Base-by-base conservation (phyloP, 2,888 invertebrate genomes). In the Habrosyne pyritoides region DNA sequence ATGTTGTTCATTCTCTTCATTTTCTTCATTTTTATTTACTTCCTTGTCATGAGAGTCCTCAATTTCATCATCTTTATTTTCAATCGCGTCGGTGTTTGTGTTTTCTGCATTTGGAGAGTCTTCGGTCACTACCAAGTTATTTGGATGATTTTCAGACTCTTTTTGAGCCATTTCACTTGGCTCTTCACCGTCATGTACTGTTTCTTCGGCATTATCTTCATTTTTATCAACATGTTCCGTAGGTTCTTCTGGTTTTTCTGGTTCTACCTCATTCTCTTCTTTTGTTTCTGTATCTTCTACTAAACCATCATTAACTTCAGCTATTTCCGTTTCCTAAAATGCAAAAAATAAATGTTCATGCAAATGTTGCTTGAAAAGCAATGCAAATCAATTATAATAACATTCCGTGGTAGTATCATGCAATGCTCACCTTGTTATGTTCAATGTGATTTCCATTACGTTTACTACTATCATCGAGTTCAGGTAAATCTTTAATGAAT, bases 321-420 rank as follows among this genome's bases (percentile, higher is more conserved):
- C 69, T 63, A 66, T 72, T 65, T 81, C 77, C 59, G 83, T 67
- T 67, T 79, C 88, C 90, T 91, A 90, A 86, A 90, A 91, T 79
- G 59, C 69, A 87, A 66, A 86, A 83, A 82, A 77, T 78, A 76
- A 84, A 81, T 74, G 62, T 78, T 87, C 90, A 90, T 89, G 90
- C 90, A 88, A 77, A 87, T 85, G 86, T 84, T 83, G 75, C 73
- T 71, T 63, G 79, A 84, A 69, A 91, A 91, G 91, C 91, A 75
- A 77, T 71, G 91, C 91, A 90, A 91, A 86, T 74, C 63, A 89
- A 87, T 66, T 53, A 60, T 77, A 82, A 84, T 53, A 63, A 69
- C 77, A 79, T 81, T 77, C 77, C 74, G 66, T 77, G 71, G 71
- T 63, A 57, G 64, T 56, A 63, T 75, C 84, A 83, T 87, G 89